Evolutionary conservation across 2,888 invertebrate species (phyloP).

Genomic region (Leucophenga montana): DNA sequence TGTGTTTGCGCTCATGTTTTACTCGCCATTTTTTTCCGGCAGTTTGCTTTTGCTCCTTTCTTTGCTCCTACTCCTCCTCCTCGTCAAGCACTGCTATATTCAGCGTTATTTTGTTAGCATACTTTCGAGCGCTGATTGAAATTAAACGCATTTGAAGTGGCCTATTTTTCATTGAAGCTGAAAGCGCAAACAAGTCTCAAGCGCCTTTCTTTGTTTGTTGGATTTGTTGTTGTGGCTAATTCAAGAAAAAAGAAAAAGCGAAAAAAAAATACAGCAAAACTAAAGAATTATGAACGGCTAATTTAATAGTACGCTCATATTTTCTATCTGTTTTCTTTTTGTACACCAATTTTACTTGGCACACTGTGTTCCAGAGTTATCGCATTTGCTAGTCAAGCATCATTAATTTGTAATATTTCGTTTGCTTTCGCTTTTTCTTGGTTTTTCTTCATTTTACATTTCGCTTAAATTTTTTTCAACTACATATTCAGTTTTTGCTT

Average conservation of each 20-base stretch:
- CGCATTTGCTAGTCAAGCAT: slow-evolving; percentile 19
- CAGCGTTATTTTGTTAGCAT: slow-evolving; percentile 31
- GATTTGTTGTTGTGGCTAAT: not conserved
- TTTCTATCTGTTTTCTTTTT: not conserved
- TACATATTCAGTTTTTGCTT: not conserved
- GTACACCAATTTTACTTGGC: slow-evolving; percentile 5
- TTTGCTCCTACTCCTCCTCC: not conserved
- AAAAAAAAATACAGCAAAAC: no score
- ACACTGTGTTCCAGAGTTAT: not conserved
- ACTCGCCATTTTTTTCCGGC: not conserved
- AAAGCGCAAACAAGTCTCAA: slow-evolving; percentile 5
- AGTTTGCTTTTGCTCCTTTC: not conserved
- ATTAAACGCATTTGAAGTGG: slow-evolving; percentile 75
- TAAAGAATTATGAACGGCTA: not conserved
- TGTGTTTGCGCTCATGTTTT: slow-evolving; percentile 12
- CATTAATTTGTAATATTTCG: slow-evolving; percentile 23
- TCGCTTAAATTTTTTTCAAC: not conserved
- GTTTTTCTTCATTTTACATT: not conserved
- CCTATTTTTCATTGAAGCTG: slow-evolving; percentile 75
- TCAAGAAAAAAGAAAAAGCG: no score
- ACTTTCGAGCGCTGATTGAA: slow-evolving; percentile 46
- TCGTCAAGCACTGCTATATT: no score
- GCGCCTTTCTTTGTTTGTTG: not conserved
- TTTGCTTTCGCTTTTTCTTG: not conserved
- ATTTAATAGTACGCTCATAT: slow-evolving; percentile 18